phyloP scores from a whole-genome alignment of 2,888 invertebrate species.

The Agonopterix heracliana region DNA sequence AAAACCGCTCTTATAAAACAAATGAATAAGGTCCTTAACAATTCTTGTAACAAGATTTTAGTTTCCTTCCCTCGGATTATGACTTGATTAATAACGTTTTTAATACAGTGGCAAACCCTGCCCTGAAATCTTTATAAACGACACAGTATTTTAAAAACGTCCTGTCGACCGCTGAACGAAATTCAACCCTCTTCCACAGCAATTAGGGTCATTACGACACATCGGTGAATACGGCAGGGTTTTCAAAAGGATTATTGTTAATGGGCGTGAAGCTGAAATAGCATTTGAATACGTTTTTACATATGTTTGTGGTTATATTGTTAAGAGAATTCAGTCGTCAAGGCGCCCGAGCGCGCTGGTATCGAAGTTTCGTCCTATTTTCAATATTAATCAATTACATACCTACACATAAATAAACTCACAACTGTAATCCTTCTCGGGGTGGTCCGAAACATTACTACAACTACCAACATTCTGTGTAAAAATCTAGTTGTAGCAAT shows the following conservation, averaged over 20 bases:
- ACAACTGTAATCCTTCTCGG: no score
- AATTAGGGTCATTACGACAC: conserved; percentile 20
- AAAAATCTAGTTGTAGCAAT: no score
- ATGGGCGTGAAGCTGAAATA: conserved; percentile 43
- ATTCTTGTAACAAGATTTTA: conserved; percentile 11
- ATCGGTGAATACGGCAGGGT: conserved; percentile 21
- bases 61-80: conserved; percentile 32
- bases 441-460: no score
- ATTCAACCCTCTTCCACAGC: conserved; percentile 29
- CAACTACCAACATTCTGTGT: no score
- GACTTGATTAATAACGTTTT: conserved; percentile 50
- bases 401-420: no score
- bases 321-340: conserved; percentile 10
- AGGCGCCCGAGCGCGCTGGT: no score
- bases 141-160: conserved; percentile 32
- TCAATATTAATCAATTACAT: no score
- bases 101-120: conserved; percentile 40
- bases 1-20: no score
- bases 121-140: conserved; percentile 53
- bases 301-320: conserved; percentile 38
- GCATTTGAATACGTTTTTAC: conserved; percentile 41
- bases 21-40: conserved; percentile 2
- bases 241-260: conserved; percentile 62
- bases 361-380: no score
- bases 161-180: conserved; percentile 14